These are phyloP conservation scores for Brachionus asplanchnoidis DNA, from an alignment of 1,140 invertebrate genomes.

Conservation along the genomic window DNA sequence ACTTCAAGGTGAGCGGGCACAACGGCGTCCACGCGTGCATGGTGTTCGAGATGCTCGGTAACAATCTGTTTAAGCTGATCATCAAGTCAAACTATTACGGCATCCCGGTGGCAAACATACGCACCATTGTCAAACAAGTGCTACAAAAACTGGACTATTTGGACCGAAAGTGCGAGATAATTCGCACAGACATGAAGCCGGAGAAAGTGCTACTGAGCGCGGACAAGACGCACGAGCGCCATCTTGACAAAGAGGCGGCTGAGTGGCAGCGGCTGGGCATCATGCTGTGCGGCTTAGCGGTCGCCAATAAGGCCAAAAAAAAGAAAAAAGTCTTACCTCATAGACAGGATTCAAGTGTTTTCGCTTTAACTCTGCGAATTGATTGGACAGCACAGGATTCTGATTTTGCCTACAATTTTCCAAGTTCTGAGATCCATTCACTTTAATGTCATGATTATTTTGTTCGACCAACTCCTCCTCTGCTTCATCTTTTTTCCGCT, in stretches of 20 bases:
- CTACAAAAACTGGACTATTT: slow-evolving; percentile 92
- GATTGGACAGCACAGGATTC: neutral
- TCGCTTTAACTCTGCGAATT: slow-evolving; percentile 26
- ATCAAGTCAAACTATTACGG: slow-evolving; percentile 95
- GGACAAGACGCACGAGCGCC: slow-evolving; percentile 75
- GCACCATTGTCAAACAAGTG: slow-evolving; percentile 86
- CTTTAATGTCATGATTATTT: neutral
- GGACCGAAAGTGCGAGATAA: slow-evolving; percentile 92
- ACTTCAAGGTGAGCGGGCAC: slow-evolving; percentile 93
- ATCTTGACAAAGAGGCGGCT: slow-evolving; percentile 78
- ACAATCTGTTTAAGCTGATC: slow-evolving; percentile 94
- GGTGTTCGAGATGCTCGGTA: slow-evolving; percentile 96
- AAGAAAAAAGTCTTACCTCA: neutral
- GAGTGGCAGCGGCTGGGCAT: slow-evolving; percentile 65
- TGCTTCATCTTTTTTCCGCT: neutral
- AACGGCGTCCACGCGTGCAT: slow-evolving; percentile 94
- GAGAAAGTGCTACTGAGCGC: slow-evolving; percentile 96
- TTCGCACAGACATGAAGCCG: slow-evolving; percentile 98
- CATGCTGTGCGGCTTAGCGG: slow-evolving; percentile 70
- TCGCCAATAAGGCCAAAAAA: no score
- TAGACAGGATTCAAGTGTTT: slow-evolving; percentile 37
- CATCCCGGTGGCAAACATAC: slow-evolving; percentile 88
- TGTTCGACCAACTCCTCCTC: no score
- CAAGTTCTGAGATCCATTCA: neutral
- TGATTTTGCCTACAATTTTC: neutral